Conservation (phyloP, 2,113 vertebrate genomes). For the Gila orcuttii region DNA sequence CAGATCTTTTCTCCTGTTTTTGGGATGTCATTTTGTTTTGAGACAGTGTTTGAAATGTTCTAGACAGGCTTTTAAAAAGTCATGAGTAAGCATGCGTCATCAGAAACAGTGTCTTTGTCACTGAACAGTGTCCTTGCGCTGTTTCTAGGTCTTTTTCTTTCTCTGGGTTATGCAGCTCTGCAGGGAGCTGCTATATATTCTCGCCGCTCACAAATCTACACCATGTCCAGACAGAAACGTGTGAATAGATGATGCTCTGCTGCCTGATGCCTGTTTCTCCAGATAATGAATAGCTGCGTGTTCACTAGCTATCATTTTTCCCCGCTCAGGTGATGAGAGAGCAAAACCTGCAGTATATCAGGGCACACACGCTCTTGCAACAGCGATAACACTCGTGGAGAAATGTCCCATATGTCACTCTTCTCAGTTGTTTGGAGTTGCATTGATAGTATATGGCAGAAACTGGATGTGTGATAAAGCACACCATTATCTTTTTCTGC, state of each 20-base stretch:
- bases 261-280: slow-evolving; percentile 30
- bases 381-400: not conserved
- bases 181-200: not conserved
- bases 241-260: slow-evolving; percentile 1
- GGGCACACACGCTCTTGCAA: not conserved
- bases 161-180: not conserved
- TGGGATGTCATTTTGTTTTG: slow-evolving; percentile 3
- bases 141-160: not conserved
- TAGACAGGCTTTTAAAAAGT: not conserved
- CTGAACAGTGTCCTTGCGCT: not conserved
- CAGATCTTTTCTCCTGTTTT: not conserved
- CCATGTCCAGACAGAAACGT: slow-evolving; percentile 17
- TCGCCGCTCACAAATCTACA: not conserved
- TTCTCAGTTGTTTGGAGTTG: slow-evolving; percentile 24
- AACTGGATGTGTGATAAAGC: slow-evolving; percentile 23
- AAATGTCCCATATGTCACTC: not conserved
- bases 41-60: not conserved
- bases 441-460: not conserved
- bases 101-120: not conserved
- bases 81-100: slow-evolving; percentile 16
- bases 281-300: slow-evolving; percentile 45
- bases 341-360: slow-evolving; percentile 2
- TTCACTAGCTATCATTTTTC: slow-evolving; percentile 17
- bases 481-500: not conserved
- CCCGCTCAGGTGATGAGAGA: slow-evolving; percentile 25